A percentile compares a stretch with the other conserved stretches of the same genome.
These are phyloP conservation scores for Hetaerina americana DNA, from an alignment of 1,140 invertebrate genomes.

Conservation along the genomic window DNA sequence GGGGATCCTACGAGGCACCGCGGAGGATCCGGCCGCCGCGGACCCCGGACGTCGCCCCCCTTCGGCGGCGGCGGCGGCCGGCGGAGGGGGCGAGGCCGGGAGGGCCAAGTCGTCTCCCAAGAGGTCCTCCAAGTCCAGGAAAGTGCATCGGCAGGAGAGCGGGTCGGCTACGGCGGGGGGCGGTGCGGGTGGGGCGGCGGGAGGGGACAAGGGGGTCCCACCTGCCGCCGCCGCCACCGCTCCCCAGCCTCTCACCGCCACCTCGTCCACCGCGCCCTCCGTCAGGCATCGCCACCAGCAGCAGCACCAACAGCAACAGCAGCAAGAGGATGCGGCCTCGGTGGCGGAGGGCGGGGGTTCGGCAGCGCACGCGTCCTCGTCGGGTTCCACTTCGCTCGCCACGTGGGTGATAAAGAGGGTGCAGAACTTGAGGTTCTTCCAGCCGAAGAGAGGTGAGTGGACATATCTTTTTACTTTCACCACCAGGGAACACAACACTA, in stretches of 20 bases:
- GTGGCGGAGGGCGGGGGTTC: background rate
- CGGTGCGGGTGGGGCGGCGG: background rate
- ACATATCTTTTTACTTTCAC: too few species aligned
- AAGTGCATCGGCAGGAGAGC: background rate
- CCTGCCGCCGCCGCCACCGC: too few species aligned
- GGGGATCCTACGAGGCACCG: too few species aligned
- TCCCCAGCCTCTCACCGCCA: background rate
- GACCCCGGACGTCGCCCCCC: background rate
- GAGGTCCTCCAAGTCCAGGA: background rate
- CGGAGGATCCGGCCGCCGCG: background rate
- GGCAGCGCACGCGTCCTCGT: background rate
- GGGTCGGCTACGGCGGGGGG: background rate
- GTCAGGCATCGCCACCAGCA: background rate
- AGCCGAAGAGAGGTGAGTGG: slow-evolving; percentile 3
- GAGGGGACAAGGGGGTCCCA: too few species aligned
- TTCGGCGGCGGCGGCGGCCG: background rate
- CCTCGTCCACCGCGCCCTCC: background rate
- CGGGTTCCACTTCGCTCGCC: background rate
- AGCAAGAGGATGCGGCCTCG: background rate
- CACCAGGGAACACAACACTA: too few species aligned
- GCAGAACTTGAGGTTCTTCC: background rate
- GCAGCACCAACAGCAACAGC: background rate
- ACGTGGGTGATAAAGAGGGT: background rate
- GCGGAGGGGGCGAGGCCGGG: background rate
- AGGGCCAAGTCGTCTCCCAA: too few species aligned